A percentile compares a stretch with the other conserved stretches of the same genome.
Evolutionary conservation across 2,888 invertebrate genomes (phyloP).

Genomic region (Cephus runcator): DNA sequence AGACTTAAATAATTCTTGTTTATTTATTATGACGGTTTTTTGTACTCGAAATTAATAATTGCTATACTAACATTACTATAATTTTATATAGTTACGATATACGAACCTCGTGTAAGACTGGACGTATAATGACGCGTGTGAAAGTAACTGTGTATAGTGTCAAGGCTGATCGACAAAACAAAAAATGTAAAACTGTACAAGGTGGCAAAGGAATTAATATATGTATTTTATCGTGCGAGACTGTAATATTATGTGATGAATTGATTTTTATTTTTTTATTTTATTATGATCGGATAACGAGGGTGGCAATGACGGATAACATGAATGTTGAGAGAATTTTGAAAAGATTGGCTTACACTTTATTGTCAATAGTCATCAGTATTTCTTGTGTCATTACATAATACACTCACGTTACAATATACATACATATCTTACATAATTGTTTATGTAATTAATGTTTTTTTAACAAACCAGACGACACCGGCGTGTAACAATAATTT

Average conservation of each 20-base stretch:
- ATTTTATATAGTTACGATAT: background rate
- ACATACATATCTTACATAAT: constrained; percentile 65
- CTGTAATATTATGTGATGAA: background rate
- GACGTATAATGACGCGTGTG: background rate
- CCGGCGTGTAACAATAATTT: constrained; percentile 55
- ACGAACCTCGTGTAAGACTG: background rate
- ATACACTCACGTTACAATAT: constrained; percentile 63
- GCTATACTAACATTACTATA: background rate
- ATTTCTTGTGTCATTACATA: constrained; percentile 56
- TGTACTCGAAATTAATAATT: background rate
- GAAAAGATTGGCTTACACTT: constrained; percentile 61
- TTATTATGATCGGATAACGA: too few relatives aligned
- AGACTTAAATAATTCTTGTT: background rate
- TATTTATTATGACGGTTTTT: background rate
- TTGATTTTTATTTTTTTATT: constrained; percentile 3
- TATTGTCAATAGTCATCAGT: constrained; percentile 61
- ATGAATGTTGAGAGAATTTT: constrained; percentile 26
- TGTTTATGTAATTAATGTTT: constrained; percentile 52
- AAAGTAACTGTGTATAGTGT: background rate
- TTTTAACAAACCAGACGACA: constrained; percentile 59
- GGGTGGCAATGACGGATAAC: background rate
- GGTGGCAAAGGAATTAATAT: background rate
- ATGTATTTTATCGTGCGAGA: background rate
- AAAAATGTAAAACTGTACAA: background rate
- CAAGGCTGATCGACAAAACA: background rate